Evolutionary conservation across 2,888 invertebrate genomes (phyloP).

Genomic region (Apotomis capreana): DNA sequence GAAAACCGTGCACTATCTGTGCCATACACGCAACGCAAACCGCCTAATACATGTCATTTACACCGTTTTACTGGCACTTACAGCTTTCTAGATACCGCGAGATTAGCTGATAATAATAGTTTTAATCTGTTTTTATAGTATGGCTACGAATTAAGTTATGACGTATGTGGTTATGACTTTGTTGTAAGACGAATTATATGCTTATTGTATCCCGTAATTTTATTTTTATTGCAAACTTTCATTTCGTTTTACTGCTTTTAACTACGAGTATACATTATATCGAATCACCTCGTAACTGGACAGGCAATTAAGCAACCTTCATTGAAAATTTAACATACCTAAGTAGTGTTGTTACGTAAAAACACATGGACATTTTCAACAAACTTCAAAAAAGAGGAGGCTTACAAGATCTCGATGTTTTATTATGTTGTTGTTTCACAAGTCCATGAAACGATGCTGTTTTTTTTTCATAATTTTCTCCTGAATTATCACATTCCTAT

Average conservation of each 20-base stretch:
- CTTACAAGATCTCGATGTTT: no score
- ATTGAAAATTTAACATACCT: no score
- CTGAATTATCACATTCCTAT: no score
- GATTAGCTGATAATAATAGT: constrained; percentile 33
- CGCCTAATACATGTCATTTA: constrained; percentile 34
- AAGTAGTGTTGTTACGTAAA: no score
- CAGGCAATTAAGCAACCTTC: no score
- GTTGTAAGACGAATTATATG: constrained; percentile 15
- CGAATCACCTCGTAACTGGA: no score
- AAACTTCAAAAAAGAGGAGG: no score
- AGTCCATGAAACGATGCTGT: no score
- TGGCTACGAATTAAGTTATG: constrained; percentile 27
- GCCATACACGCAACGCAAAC: constrained; percentile 32
- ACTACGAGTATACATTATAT: neutral
- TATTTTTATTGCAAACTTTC: constrained; percentile 23
- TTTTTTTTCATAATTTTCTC: no score
- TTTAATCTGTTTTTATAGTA: constrained; percentile 23
- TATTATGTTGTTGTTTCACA: no score
- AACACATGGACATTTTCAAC: no score
- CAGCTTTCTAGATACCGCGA: constrained; percentile 37
- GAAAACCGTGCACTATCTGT: neutral
- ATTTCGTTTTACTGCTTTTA: constrained; percentile 5
- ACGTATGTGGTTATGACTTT: constrained; percentile 17
- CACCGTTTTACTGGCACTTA: constrained; percentile 28
- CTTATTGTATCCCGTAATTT: constrained; percentile 18